Conservation (phyloP, 2,888 invertebrate species). For the Stratiomys singularior region DNA sequence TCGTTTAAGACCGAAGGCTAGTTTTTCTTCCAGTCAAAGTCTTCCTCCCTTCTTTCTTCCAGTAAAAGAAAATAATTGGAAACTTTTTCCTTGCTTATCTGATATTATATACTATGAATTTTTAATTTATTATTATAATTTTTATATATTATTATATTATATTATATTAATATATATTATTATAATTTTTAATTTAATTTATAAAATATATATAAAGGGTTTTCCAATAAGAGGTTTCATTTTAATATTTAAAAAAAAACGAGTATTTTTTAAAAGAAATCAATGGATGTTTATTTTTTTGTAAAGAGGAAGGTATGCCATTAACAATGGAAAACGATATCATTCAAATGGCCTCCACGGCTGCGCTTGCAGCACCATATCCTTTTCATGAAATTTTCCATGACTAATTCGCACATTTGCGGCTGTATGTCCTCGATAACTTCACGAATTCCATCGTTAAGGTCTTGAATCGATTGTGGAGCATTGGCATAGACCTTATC, state of each 20-base stretch:
- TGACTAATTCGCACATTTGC: conserved; percentile 46
- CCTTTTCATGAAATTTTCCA: conserved; percentile 50
- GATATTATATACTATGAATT: too few relatives aligned
- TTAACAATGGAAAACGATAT: neutral
- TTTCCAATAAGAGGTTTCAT: conserved; percentile 6
- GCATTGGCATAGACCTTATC: conserved; percentile 34
- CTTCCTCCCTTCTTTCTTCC: too few relatives aligned
- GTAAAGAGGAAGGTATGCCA: neutral
- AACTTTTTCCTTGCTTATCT: too few relatives aligned
- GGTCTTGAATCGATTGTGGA: neutral
- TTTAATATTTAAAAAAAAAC: neutral
- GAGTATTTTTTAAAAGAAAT: neutral
- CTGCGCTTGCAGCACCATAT: conserved; percentile 43
- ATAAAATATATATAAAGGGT: too few relatives aligned
- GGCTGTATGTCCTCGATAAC: conserved; percentile 28
- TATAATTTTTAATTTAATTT: too few relatives aligned
- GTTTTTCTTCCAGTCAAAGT: too few relatives aligned
- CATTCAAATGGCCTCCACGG: conserved; percentile 11
- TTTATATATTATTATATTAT: too few relatives aligned
- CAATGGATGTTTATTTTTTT: neutral
- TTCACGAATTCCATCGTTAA: neutral
- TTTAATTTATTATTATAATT: too few relatives aligned
- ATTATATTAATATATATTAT: too few relatives aligned
- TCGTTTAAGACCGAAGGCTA: too few relatives aligned
- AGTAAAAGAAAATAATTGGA: too few relatives aligned